A percentile compares a stretch with the other conserved stretches of the same genome.
phyloP scores from a whole-genome alignment of 2,113 vertebrate genomes.

The Gymnorhina tibicen region DNA sequence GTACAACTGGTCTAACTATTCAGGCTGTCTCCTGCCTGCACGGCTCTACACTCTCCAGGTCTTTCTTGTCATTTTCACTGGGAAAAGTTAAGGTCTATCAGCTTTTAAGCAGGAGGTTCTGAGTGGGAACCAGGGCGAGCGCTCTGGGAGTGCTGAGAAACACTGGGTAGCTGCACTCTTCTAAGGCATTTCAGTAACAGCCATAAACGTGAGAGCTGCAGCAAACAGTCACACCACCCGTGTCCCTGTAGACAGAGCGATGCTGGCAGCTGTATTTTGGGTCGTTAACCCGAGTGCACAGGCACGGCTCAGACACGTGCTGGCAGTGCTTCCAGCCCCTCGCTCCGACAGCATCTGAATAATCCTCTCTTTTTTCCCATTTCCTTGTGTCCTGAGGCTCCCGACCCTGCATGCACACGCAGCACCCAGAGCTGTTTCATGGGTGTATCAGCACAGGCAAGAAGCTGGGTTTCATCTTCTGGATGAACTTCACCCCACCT shows the following conservation, averaged over 20 bases:
- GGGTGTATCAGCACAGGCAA: neutral
- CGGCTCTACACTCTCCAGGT: neutral
- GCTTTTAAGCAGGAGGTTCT: neutral
- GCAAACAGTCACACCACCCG: neutral
- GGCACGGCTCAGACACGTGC: neutral
- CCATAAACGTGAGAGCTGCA: neutral
- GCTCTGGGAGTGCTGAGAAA: neutral
- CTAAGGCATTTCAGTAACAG: neutral
- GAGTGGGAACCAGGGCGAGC: neutral
- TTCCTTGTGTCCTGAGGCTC: neutral
- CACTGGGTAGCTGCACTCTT: neutral
- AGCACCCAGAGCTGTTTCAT: neutral
- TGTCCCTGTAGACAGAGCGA: neutral
- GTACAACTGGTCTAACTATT: neutral
- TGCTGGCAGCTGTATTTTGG: neutral
- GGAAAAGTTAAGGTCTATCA: neutral
- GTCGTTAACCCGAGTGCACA: neutral
- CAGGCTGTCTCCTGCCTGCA: neutral
- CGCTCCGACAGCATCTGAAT: accelerated
- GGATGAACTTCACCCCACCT: neutral
- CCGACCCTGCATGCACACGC: accelerated
- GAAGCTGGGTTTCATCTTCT: neutral
- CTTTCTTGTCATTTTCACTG: neutral
- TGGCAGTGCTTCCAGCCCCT: neutral
- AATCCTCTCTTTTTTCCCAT: neutral